phyloP scores from a whole-genome alignment of 2,797 vertebrate species.

The Acanthurus tractus region DNA sequence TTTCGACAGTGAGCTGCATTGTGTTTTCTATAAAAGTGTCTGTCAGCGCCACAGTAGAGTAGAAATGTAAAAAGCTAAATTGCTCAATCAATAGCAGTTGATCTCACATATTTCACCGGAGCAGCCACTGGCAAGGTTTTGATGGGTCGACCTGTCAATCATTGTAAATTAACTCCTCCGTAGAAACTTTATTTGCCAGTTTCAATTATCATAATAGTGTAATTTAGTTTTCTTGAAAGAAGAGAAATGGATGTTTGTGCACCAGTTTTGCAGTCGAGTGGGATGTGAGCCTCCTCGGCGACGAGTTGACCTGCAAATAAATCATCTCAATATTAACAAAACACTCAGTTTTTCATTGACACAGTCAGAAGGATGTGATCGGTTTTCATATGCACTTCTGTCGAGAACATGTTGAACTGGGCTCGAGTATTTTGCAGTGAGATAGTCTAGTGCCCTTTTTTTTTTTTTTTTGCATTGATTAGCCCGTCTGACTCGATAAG shows the following conservation, averaged over 20 bases:
- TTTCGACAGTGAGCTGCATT: conserved; percentile 10
- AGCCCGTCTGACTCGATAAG: conserved; percentile 17
- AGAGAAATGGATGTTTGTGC: conserved; percentile 20
- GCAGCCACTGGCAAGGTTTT: conserved; percentile 1
- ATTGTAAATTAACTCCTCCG: conserved; percentile 18
- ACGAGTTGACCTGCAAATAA: conserved; percentile 42
- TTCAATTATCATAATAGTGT: conserved; percentile 24
- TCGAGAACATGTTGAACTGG: conserved; percentile 27
- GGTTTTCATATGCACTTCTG: conserved; percentile 33
- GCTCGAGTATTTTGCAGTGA: not conserved
- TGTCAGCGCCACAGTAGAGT: conserved; percentile 21
- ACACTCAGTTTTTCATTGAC: conserved; percentile 9
- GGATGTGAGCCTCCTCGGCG: conserved; percentile 46
- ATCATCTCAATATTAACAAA: conserved; percentile 42
- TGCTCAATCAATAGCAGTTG: conserved; percentile 18
- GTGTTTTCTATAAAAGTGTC: conserved; percentile 2
- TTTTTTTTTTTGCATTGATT: conserved; percentile 29
- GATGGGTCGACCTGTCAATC: conserved; percentile 26
- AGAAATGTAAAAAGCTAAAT: conserved; percentile 35
- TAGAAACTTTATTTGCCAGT: conserved; percentile 34
- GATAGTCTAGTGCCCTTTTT: conserved; percentile 4
- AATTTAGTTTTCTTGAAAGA: conserved; percentile 25
- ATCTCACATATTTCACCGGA: conserved; percentile 18
- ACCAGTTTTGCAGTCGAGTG: conserved; percentile 29
- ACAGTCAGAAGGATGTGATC: conserved; percentile 24